Base-by-base conservation (phyloP, 35 echinoderm and acorn worm genomes). In the Patiria miniata region DNA sequence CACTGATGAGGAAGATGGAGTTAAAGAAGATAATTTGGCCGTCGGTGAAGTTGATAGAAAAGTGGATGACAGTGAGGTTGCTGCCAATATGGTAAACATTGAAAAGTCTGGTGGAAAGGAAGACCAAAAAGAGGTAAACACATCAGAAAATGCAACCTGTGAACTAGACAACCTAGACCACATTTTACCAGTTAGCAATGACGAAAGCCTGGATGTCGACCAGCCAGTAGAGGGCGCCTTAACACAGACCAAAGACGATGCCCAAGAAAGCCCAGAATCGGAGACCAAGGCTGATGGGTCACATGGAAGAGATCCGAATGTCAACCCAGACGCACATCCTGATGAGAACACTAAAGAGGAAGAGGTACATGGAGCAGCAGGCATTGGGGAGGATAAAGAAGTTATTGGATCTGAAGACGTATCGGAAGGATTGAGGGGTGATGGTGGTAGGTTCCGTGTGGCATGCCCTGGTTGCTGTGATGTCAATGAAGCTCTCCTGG, bases 161-260 rank as follows among this genome's bases (percentile, higher is more conserved):
- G n/a, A 68, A 68, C 30, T 21, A 68, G 34, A 73, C 29, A 73
- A 26, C 8, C 26, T 14, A 36, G 65, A 73, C 26, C 26, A 36
- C 14, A 34, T 0, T 34, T 30, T 8, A 34, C 26, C 26, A 73
- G 29, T 34, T 32, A 32, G 65, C 65, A 73, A 73, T 10, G 65
- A 73, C 9, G 65, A 30, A 26, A 30, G 29, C 2, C 65, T 14
- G 32, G 61, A 68, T 68, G 61, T 68, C 22, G n/a, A 29, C n/a
- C 61, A 10, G 61, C 32, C 61, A 36, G 34, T 73, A 73, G 65
- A 73, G 65, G 65, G 65, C 65, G 65, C 65, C 34, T 12, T 36
- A 32, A 26, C 65, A 73, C 32, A 22, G 32, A 22, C 21, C 21
- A 23, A 18, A n/a, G 61, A 68, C 26, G 61, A 16, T 16, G 61